Base-by-base conservation (phyloP, 2,113 vertebrate species). In the Chamaetylas fuelleborni region DNA sequence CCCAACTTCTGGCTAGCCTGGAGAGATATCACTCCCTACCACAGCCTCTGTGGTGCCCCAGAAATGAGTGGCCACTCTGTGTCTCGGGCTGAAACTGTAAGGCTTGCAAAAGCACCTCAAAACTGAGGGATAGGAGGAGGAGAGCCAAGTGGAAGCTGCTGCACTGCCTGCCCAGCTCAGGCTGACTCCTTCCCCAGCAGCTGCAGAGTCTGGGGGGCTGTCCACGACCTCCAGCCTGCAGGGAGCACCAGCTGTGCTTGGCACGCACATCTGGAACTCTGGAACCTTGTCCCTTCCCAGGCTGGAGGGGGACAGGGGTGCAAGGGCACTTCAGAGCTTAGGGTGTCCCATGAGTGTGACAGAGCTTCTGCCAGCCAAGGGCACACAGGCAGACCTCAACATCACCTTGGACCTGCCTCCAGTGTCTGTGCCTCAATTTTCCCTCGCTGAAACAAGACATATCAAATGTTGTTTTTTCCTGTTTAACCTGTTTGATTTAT, bases 171-270 rank as follows among this genome's bases (percentile, higher is more conserved):
- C 26, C 36, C n/a, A 26, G 45, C 24, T 70, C 12, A 4, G 65
- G 25, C 15, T 38, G 10, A 8, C n/a, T 57, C n/a, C 36, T 56
- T 72, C 31, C 36, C 50, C 2, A 0, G 8, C 22, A 64, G 38
- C 28, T 9, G 19, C 29, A 9, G 78, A 9, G 25, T 28, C 64
- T 29, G 26, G 29, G 47, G 24, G 24, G 6, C 16, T 92, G 64
- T 43, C 43, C 51, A 7, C 0, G 0, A 9, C 8, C 22, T 19
- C 19, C 22, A 9, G 40, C 40, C 60, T 0, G 0, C 56, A 74
- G 38, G 15, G 72, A 50, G 15, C 23, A 14, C 6, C 1, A 1
- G 36, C 54, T 78, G 16, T 70, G 23, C 65, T 62, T 20, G 18
- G 9, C 22, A 82, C 84, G 11, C 48, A 42, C 10, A 1, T 5